Conservation (phyloP, 2,888 invertebrate genomes). For the Pseudanteris insignis region DNA sequence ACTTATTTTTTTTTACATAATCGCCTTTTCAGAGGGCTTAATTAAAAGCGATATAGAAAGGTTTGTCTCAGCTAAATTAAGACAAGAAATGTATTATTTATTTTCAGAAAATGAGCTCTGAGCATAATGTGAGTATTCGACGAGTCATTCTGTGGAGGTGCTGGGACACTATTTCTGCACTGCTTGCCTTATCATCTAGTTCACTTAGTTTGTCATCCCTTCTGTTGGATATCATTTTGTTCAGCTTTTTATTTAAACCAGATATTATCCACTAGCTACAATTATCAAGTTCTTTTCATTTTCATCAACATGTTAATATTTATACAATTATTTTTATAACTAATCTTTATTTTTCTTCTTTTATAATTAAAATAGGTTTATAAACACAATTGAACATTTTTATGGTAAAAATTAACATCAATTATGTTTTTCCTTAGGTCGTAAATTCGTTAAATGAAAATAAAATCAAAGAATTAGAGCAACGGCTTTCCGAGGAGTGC, state of each 20-base stretch:
- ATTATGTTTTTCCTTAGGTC: conserved; percentile 65
- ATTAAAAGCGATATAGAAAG: conserved; percentile 13
- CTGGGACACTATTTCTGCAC: conserved; percentile 52
- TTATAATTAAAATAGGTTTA: too few species aligned
- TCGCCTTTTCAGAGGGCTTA: conserved; percentile 38
- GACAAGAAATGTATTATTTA: conserved; percentile 55
- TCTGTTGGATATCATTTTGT: conserved; percentile 33
- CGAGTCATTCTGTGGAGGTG: conserved; percentile 55
- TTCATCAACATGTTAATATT: conserved; percentile 14
- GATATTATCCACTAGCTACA: conserved; percentile 15
- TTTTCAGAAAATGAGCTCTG: conserved; percentile 67
- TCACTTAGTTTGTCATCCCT: conserved; percentile 49
- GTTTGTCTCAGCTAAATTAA: conserved; percentile 46
- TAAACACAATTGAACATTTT: too few species aligned
- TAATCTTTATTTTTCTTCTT: too few species aligned
- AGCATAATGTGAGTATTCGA: conserved; percentile 69
- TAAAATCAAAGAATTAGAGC: conserved; percentile 68
- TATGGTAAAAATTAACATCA: conserved; percentile 18
- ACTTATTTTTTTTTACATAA: conserved; percentile 1
- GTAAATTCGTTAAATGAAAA: conserved; percentile 66
- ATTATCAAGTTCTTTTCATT: conserved; percentile 22
- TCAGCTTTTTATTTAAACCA: conserved; percentile 29
- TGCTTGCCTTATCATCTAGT: conserved; percentile 55
- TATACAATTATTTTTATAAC: too few species aligned
- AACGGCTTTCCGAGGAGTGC: conserved; percentile 65